These are phyloP conservation scores for Anisognathus igniventris DNA, from an alignment of 2,797 vertebrate species.

Conservation along the genomic window DNA sequence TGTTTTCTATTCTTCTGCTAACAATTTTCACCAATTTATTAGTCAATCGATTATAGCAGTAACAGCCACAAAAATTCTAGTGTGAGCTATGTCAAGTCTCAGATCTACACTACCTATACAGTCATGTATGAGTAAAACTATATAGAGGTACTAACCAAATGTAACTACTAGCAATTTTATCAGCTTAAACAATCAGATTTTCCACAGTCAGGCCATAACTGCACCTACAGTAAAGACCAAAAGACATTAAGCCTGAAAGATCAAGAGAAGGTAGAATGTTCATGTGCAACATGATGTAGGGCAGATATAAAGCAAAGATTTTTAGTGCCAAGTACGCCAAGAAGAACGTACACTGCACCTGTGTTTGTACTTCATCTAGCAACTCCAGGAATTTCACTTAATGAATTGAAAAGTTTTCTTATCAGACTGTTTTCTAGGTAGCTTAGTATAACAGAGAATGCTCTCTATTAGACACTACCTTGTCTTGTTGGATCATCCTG, in stretches of 20 bases:
- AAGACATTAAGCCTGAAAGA: background rate
- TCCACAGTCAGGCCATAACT: background rate
- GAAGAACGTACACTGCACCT: background rate
- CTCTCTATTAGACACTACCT: background rate
- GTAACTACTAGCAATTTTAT: background rate
- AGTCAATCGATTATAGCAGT: background rate
- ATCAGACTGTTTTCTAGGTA: background rate
- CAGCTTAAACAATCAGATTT: background rate
- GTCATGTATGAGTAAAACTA: background rate
- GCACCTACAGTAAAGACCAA: background rate
- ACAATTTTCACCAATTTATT: background rate
- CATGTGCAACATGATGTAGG: background rate
- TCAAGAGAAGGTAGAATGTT: background rate
- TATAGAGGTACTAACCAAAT: background rate
- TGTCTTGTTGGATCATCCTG: background rate
- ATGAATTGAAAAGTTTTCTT: background rate
- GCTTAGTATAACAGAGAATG: background rate
- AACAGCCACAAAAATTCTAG: background rate
- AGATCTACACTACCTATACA: background rate
- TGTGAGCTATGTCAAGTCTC: background rate
- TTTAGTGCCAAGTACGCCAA: background rate
- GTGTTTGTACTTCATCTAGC: background rate
- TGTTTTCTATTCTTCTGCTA: background rate
- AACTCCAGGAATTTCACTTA: background rate
- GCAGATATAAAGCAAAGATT: background rate